Evolutionary conservation across 2,113 vertebrate genomes (phyloP).

Genomic region (Mesoclemmys tuberculata): DNA sequence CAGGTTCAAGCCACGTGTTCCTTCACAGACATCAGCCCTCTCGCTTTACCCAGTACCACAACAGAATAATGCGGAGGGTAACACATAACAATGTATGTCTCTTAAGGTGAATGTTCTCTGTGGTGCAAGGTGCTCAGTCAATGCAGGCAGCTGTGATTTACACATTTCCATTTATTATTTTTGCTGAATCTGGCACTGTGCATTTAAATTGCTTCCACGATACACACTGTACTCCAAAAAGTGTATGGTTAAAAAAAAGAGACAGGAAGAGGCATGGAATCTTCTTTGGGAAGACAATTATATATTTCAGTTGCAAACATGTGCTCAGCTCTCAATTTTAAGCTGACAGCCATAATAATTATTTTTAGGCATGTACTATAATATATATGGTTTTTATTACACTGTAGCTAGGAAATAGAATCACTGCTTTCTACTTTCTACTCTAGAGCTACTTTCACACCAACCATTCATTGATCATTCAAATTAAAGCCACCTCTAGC

Average conservation of each 20-base stretch:
- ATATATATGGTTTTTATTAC: background rate
- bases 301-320: background rate
- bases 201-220: background rate
- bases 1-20: background rate
- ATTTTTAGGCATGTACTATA: background rate
- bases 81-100: background rate
- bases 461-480: background rate
- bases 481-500: background rate
- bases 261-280: background rate
- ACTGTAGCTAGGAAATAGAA: background rate
- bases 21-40: background rate
- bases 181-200: background rate
- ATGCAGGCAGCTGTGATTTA: background rate
- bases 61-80: background rate
- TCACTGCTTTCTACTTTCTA: too few relatives aligned
- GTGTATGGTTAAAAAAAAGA: background rate
- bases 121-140: background rate
- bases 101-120: background rate
- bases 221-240: background rate
- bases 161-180: background rate
- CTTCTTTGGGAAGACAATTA: background rate
- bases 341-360: background rate
- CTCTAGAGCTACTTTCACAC: background rate
- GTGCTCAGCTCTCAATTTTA: conserved; percentile 2
- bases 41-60: background rate